phyloP scores from a whole-genome alignment of 2,113 vertebrate species.

The Cervus canadensis region DNA sequence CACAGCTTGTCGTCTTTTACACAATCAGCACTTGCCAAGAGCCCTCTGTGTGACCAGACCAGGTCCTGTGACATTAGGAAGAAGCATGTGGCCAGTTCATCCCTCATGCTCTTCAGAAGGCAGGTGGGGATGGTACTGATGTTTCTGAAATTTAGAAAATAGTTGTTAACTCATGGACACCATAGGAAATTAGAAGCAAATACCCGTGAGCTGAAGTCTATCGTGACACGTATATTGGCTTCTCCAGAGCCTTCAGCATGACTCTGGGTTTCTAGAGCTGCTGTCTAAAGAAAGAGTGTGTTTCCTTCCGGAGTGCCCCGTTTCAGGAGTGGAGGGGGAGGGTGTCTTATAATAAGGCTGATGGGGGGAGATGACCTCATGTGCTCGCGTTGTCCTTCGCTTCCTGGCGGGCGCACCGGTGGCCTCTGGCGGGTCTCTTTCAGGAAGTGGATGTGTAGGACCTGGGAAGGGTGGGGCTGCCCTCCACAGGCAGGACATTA shows the following conservation, averaged over 20 bases:
- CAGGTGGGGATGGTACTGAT: background rate
- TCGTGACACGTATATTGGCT: fast-evolving
- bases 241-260: background rate
- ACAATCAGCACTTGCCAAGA: background rate
- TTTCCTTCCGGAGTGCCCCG: background rate
- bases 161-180: background rate
- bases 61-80: background rate
- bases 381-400: background rate
- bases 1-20: fast-evolving
- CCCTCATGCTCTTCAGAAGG: background rate
- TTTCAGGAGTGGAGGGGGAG: background rate
- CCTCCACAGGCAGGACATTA: constrained; percentile 55
- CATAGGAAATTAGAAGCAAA: background rate
- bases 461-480: constrained; percentile 51
- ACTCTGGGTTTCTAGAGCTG: background rate
- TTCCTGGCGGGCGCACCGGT: background rate
- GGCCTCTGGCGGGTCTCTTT: background rate
- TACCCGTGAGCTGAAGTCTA: fast-evolving
- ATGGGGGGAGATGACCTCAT: background rate
- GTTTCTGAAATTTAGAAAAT: background rate
- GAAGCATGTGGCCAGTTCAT: background rate
- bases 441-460: background rate
- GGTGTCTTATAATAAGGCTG: background rate
- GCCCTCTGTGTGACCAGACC: background rate
- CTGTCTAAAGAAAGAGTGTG: background rate